Percentiles rank a stretch among this genome's conserved stretches.
phyloP scores from a whole-genome alignment of 2,888 invertebrate species.

The Coenonympha glycerion region DNA sequence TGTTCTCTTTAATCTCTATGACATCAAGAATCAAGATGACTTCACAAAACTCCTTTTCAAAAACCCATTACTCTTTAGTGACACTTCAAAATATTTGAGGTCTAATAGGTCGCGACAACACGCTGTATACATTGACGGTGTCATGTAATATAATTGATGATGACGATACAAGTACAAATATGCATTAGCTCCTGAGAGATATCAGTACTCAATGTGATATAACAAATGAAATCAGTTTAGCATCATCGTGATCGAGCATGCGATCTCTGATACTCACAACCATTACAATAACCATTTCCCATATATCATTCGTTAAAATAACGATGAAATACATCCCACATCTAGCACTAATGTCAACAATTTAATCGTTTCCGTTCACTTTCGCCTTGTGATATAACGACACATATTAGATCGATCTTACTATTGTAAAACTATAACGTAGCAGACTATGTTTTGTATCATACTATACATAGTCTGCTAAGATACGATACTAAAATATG shows the following conservation, averaged over 20 bases:
- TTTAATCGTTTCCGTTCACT: conserved; percentile 25
- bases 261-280: neutral
- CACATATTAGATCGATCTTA: too few species aligned
- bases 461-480: too few species aligned
- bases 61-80: too few species aligned
- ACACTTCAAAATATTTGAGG: neutral
- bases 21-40: neutral
- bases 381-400: conserved; percentile 28
- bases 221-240: neutral
- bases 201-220: neutral
- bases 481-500: too few species aligned
- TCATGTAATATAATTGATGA: neutral
- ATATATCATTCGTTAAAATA: conserved; percentile 23
- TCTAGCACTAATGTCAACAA: conserved; percentile 16
- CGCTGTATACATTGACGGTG: neutral
- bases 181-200: neutral
- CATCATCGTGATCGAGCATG: neutral
- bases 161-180: neutral
- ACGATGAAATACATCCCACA: conserved; percentile 24
- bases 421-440: too few species aligned
- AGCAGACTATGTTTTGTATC: too few species aligned
- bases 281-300: conserved; percentile 20
- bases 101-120: neutral
- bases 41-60: too few species aligned
- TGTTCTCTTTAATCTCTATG: neutral